Percentiles rank a stretch among this genome's conserved stretches.
These are phyloP conservation scores for Ameiurus melas DNA, from an alignment of 2,113 vertebrate genomes.

Conservation along the genomic window DNA sequence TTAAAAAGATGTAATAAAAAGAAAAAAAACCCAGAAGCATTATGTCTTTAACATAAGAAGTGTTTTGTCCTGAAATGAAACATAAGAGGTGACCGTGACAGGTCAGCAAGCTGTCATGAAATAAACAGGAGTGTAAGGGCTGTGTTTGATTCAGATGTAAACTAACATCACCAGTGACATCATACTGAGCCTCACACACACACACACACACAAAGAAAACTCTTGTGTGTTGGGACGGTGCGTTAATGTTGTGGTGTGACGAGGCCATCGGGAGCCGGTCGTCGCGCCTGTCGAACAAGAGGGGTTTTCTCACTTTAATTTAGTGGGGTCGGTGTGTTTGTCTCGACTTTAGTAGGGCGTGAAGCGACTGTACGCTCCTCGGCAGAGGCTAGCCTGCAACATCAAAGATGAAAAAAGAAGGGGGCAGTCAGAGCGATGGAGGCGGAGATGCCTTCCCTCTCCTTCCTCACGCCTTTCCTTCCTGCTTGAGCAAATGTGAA, in stretches of 20 bases:
- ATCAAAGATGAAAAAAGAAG: slow-evolving; percentile 82
- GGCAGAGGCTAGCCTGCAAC: slow-evolving; percentile 93
- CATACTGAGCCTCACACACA: slow-evolving; percentile 17
- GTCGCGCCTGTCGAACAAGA: slow-evolving; percentile 63
- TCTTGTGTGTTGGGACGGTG: slow-evolving; percentile 50
- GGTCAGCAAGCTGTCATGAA: not conserved
- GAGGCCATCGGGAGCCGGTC: slow-evolving; percentile 68
- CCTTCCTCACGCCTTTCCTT: slow-evolving; percentile 28
- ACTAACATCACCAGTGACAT: slow-evolving; percentile 26
- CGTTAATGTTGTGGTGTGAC: slow-evolving; percentile 2
- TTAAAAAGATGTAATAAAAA: not conserved
- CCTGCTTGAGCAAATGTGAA: not conserved
- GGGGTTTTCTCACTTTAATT: slow-evolving; percentile 55
- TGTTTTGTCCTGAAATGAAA: not conserved
- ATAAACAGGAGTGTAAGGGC: not conserved
- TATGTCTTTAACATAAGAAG: not conserved
- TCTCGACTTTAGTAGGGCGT: slow-evolving; percentile 79
- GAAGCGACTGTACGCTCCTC: slow-evolving; percentile 89
- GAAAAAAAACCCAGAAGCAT: not conserved
- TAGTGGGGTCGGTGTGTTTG: slow-evolving; percentile 65
- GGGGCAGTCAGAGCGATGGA: slow-evolving; percentile 84
- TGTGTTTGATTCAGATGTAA: slow-evolving; percentile 1
- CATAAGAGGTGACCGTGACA: not conserved
- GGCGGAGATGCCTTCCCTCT: slow-evolving; percentile 58
- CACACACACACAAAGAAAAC: slow-evolving; percentile 19